Base-by-base conservation (phyloP, 2,113 vertebrate genomes). In the Irena cyanogastra region DNA sequence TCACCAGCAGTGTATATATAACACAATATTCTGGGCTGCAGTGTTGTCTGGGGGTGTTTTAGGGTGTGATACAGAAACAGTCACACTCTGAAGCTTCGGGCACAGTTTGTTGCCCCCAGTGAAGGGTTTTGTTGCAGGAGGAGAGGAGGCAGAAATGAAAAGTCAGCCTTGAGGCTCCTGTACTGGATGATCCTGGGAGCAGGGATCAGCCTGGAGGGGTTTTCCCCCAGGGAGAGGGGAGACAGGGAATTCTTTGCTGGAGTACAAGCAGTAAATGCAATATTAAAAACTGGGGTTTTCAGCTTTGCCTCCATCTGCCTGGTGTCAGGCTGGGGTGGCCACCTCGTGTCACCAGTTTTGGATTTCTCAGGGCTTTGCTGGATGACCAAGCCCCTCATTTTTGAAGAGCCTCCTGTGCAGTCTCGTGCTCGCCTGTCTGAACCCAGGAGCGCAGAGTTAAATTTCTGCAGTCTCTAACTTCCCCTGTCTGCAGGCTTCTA, bases 211-310 rank as follows among this genome's bases (percentile, higher is more conserved):
- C 76, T 37, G 28, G 10, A 8, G 44, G 13, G 41, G 2, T 3
- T 86, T 9, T 1, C 23, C 57, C 49, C 20, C 0, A 4, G 35
- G 17, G n/a, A 22, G 1, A 1, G 1, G 31, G 19, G n/a, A 6
- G 11, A 24, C 24, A 15, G 37, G 27, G 63, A 19, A 23, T 49
- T 49, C 6, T 78, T 65, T 53, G 42, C 72, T 26, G 47, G 35
- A 53, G 41, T 7, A 10, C 22, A 17, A 39, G 45, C n/a, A 19
- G 17, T 22, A 65, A 69, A 56, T 31, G 41, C 24, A 5, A 1
- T 3, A 3, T 16, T 54, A 28, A 30, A 49, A 42, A 63, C 45
- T 16, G 3, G 17, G 41, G 2, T 53, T 56, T 41, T 39, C 45
- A 53, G 63, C 77, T 53, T 54, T 39, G 66, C 37, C 60, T 49